Base-by-base conservation (phyloP, 2,797 vertebrate species). In the Hippoglossus hippoglossus region DNA sequence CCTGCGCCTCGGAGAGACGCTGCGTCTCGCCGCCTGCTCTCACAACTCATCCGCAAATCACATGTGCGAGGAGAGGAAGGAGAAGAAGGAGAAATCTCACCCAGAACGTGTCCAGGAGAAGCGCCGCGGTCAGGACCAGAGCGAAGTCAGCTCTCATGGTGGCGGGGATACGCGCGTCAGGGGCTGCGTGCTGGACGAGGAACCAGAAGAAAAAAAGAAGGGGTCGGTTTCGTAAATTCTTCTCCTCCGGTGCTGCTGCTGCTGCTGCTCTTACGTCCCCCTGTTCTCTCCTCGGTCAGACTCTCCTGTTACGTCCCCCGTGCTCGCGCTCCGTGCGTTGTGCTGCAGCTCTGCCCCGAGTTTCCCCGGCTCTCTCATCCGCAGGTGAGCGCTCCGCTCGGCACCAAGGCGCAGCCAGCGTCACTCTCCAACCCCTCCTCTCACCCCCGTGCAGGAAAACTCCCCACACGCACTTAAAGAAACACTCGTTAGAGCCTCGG, bases 351-450 rank as follows among this genome's bases (percentile, higher is more conserved):
- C 79, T 86, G 88, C 73, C 84, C 86, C 77, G 86, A 92, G 63
- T 93, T 91, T 82, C 87, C 80, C 84, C 83, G 87, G 93, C 93
- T 94, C 92, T 89, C 92, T 87, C 92, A 91, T 93, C 93, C 94
- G 96, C 96, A 97, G 96, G 96, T 97, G 96, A 96, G 93, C 92
- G 87, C 92, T 92, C 89, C 86, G 93, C 91, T 95, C 94, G 74
- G 95, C 93, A 88, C 94, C 87, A 84, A 92, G 83, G 93, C 93
- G 94, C 94, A 91, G 93, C 91, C 91, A 82, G 93, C 91, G 89
- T 93, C 92, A 93, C 90, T 91, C 89, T 87, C 82, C 93, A 89
- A 89, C 92, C 91, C 93, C 93, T 93, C 93, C 94, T 90, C 77
- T 88, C 94, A 89, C 75, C 89, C 93, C 84, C 89, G 87, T 68